Percentiles rank a stretch among this genome's conserved stretches.
Evolutionary conservation across 2,888 invertebrate species (phyloP).

Genomic region (Orthosia cruda): DNA sequence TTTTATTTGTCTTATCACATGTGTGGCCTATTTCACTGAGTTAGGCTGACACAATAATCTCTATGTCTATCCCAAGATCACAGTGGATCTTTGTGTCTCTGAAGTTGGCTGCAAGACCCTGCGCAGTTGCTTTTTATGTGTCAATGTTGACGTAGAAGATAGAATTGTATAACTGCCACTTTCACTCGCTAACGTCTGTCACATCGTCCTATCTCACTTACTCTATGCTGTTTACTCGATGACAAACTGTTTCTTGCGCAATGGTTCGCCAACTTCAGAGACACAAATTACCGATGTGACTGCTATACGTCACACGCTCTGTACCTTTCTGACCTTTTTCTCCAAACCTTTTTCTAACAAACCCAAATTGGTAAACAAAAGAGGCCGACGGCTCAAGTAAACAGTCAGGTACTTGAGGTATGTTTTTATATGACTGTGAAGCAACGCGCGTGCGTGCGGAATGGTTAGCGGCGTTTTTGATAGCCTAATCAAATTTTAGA

Average conservation of each 20-base stretch:
- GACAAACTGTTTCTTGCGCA: no score
- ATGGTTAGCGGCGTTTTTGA: conserved; percentile 68
- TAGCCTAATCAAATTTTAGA: conserved; percentile 71
- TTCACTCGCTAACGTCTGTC: no score
- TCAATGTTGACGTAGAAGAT: no score
- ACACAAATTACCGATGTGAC: no score
- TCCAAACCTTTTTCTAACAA: conserved; percentile 2
- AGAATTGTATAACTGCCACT: no score
- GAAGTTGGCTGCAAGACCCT: no score
- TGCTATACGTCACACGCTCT: not conserved
- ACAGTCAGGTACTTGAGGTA: conserved; percentile 14
- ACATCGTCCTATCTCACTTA: no score
- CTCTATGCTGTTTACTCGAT: no score
- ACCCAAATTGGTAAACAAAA: conserved; percentile 43
- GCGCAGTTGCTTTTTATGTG: no score
- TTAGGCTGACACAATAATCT: not conserved
- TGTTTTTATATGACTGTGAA: conserved; percentile 62
- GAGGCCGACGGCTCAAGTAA: conserved; percentile 34
- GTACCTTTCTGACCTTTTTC: not conserved
- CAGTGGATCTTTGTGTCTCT: no score
- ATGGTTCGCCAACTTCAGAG: no score
- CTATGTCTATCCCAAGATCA: not conserved
- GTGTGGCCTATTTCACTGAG: not conserved
- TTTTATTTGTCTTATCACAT: not conserved
- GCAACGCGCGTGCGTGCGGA: conserved; percentile 70